These are phyloP conservation scores for Arnoldichthys spilopterus DNA, from an alignment of 2,797 vertebrate genomes.

Conservation along the genomic window DNA sequence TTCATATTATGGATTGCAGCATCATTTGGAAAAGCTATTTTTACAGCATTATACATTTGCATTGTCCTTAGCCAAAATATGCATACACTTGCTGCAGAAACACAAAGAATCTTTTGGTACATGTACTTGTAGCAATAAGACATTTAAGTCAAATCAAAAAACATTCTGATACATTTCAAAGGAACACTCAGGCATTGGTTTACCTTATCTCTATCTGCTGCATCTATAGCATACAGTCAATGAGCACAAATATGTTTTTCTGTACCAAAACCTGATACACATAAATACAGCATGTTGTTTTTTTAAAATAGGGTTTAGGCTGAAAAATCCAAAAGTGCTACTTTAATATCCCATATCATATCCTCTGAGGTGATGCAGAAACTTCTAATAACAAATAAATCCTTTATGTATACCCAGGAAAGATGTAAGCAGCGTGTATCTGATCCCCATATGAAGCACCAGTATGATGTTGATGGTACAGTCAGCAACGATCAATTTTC, in stretches of 20 bases:
- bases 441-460: background rate
- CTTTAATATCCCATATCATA: background rate
- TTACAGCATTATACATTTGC: background rate
- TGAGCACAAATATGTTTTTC: no score
- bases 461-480: background rate
- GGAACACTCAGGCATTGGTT: no score
- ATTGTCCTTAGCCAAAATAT: background rate
- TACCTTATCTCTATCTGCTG: no score
- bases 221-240: no score
- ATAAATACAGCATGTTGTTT: no score
- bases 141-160: no score
- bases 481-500: background rate
- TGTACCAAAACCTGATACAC: no score
- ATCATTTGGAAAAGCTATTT: conserved; percentile 15
- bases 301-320: background rate
- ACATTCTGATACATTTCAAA: no score
- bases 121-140: no score
- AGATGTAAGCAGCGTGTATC: background rate
- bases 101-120: background rate
- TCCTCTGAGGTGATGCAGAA: background rate
- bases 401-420: background rate
- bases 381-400: background rate
- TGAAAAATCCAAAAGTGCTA: background rate
- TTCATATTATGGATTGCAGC: background rate
- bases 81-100: background rate